Percentiles rank a stretch among this genome's conserved stretches.
These are phyloP conservation scores for Gallinago jamesoni DNA, from an alignment of 2,113 vertebrate genomes.

Conservation along the genomic window DNA sequence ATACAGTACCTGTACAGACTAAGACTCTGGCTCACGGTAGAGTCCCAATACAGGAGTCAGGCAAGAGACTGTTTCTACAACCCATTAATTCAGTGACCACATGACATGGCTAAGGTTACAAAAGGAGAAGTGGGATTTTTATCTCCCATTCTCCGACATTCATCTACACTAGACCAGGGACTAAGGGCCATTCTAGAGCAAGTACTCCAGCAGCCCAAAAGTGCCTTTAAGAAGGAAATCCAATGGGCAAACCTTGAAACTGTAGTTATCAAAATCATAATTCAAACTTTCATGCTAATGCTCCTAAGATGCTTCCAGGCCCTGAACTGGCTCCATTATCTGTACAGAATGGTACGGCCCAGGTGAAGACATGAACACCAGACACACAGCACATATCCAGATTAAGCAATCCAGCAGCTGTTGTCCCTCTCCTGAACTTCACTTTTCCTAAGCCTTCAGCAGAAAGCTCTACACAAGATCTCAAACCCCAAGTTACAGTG, in stretches of 20 bases:
- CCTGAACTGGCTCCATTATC: background rate
- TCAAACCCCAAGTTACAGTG: background rate
- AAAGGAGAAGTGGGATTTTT: background rate
- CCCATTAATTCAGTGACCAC: background rate
- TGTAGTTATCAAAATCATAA: background rate
- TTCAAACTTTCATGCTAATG: background rate
- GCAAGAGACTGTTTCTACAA: background rate
- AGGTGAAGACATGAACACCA: background rate
- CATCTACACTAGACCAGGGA: background rate
- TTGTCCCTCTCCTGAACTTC: background rate
- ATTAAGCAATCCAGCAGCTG: background rate
- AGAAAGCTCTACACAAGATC: background rate
- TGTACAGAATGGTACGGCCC: background rate
- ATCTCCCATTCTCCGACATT: background rate
- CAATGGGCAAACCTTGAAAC: background rate
- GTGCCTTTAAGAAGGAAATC: background rate
- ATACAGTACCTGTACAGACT: background rate
- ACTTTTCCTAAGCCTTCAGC: background rate
- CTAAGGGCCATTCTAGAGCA: accelerated
- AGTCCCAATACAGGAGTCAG: background rate
- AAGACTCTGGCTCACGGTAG: background rate
- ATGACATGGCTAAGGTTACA: background rate
- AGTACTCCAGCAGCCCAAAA: background rate
- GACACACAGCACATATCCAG: background rate
- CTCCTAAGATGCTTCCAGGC: background rate